Evolutionary conservation across 2,888 invertebrate species (phyloP).

Genomic region (Diaprepes abbreviatus): DNA sequence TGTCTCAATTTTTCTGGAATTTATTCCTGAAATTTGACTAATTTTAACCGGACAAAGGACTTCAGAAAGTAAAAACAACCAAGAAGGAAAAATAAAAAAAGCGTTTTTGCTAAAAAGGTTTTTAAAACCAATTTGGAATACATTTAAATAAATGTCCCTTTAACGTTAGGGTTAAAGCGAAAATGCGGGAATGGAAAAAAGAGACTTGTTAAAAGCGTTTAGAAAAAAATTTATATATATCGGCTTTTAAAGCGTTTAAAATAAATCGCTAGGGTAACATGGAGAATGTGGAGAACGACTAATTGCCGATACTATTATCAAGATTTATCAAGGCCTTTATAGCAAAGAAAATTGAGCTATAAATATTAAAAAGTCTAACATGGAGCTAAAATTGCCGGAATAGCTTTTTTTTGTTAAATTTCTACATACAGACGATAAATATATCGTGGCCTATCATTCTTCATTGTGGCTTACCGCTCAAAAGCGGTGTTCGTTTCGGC

Average conservation of each 20-base stretch:
- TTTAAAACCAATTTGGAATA: constrained; percentile 7
- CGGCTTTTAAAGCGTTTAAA: not conserved
- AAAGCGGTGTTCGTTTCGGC: no score
- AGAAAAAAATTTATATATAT: not conserved
- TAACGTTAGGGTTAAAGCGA: constrained; percentile 9
- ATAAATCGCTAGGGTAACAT: not conserved
- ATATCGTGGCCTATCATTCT: no score
- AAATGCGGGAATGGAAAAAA: constrained; percentile 1
- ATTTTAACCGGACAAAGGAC: not conserved
- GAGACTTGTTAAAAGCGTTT: constrained; percentile 11
- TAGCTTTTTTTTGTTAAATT: no score
- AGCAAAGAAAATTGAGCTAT: not conserved
- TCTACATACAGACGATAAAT: no score
- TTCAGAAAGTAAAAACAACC: not conserved
- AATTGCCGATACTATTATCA: not conserved
- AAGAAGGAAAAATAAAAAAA: not conserved
- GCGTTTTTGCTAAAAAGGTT: constrained; percentile 1
- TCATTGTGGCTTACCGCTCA: no score
- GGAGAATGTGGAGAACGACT: not conserved
- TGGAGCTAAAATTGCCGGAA: no score
- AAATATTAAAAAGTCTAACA: no score
- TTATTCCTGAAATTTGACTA: no score
- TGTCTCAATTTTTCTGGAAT: no score
- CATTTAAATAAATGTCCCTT: constrained; percentile 11
- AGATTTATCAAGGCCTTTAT: constrained; percentile 6